Evolutionary conservation across 2,888 invertebrate species (phyloP), one percentile per base, ranked within the genome.

Genomic region (Siphlonurus alternatus): DNA sequence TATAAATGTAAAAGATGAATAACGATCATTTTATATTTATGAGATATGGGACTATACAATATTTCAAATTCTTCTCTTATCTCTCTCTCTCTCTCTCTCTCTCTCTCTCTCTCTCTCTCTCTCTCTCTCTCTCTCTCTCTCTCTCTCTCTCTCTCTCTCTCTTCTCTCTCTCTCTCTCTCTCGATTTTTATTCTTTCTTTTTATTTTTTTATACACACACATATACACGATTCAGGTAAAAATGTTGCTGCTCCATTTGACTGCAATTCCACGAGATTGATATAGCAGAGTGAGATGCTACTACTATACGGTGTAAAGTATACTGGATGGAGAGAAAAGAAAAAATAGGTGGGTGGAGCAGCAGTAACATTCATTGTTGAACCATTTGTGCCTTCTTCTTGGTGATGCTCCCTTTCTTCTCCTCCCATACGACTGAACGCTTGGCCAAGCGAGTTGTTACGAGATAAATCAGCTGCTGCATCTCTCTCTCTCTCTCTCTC

Each of bases 11-110:
- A 10, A 15, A 38, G 38, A 56, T 56, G 56, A 56, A 56, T 56
- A 56, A 56, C 56, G 56, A 56, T 56, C 56, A 22, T 22, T 56
- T 56, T 56, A 56, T 56, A 56, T 56, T 56, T 56, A 56, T 56
- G 56, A 56, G 56, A 56, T 22, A 22, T 20, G 56, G 56, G 56
- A 56, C 56, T 56, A 22, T n/a, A 56, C 56, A 56, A 56, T 56
- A 56, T 56, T 56, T 38, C 38, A 38, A 38, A 10, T 38, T 56
- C n/a, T 56, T 22, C 20, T n/a, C n/a, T n/a, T 22, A n/a, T 7
- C 5, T 10, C 7, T 56, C 7, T 56, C 20, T 56, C n/a, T 20
- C n/a, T 7, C n/a, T 56, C 56, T 56, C n/a, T n/a, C 20, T 56
- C 38, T 38, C 15, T 15, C 15, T 38, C 38, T 38, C 15, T 38